These are phyloP conservation scores for Batillaria attramentaria DNA, from an alignment of 1,140 invertebrate genomes.

Conservation along the genomic window DNA sequence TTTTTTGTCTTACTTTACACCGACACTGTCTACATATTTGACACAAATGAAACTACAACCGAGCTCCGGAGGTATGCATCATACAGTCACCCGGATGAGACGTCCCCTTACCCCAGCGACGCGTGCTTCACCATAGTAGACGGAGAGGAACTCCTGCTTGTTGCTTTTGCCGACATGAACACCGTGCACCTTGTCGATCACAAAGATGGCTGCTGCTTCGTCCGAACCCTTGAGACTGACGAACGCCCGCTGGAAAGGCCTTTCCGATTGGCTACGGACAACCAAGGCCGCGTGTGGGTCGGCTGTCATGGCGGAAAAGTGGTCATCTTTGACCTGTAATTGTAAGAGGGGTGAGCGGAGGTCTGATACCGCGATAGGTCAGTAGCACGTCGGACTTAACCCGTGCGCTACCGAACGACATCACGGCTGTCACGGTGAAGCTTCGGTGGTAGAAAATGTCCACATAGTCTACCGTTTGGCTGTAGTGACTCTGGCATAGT, in stretches of 20 bases:
- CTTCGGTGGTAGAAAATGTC: too few species aligned
- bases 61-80: not conserved
- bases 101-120: not conserved
- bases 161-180: not conserved
- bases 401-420: not conserved
- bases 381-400: not conserved
- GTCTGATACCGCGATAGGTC: not conserved
- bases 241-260: not conserved
- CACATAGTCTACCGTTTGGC: too few species aligned
- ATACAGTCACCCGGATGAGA: not conserved
- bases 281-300: conserved; percentile 13
- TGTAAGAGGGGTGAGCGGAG: not conserved
- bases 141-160: conserved; percentile 9
- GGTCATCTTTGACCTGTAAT: conserved; percentile 7
- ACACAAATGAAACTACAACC: not conserved
- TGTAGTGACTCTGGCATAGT: too few species aligned
- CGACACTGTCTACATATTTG: not conserved
- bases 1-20: not conserved
- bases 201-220: conserved; percentile 19
- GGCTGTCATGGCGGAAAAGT: conserved; percentile 13
- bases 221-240: conserved; percentile 9
- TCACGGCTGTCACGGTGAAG: not conserved
- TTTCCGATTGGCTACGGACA: conserved; percentile 6
- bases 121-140: conserved; percentile 11
- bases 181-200: conserved; percentile 19